phyloP scores from a whole-genome alignment of 2,888 invertebrate species.

The Synergus laeviventris region DNA sequence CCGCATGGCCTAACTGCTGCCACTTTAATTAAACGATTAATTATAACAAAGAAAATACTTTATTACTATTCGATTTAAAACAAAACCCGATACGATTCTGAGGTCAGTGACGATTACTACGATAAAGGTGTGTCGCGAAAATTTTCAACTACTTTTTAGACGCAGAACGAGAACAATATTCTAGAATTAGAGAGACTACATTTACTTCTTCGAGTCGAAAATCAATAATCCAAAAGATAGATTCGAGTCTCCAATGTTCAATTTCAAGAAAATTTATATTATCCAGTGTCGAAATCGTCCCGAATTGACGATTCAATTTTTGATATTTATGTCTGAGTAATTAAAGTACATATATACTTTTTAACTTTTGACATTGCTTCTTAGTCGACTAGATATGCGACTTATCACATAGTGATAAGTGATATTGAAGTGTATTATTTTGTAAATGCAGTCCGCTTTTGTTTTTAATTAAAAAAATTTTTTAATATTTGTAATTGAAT shows the following conservation, averaged over 20 bases:
- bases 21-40: conserved; percentile 72
- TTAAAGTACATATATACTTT: not conserved
- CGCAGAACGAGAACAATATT: conserved; percentile 62
- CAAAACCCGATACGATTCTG: conserved; percentile 43
- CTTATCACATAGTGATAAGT: too few relatives aligned
- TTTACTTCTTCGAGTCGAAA: conserved; percentile 64
- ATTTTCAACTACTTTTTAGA: conserved; percentile 72
- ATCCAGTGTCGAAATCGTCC: conserved; percentile 58
- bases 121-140: conserved; percentile 29
- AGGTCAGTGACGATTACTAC: conserved; percentile 25
- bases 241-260: conserved; percentile 70
- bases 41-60: conserved; percentile 65
- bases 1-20: conserved; percentile 76
- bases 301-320: not conserved
- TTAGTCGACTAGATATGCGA: not conserved
- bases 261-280: conserved; percentile 55
- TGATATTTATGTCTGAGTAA: not conserved
- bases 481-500: not conserved
- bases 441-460: not conserved
- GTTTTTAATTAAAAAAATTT: not conserved
- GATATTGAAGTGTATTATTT: not conserved
- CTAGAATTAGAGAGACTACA: conserved; percentile 58
- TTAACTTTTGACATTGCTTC: not conserved
- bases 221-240: conserved; percentile 69
- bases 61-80: conserved; percentile 71